phyloP scores from a whole-genome alignment of 2,113 vertebrate genomes.

The Lanius ludovicianus region DNA sequence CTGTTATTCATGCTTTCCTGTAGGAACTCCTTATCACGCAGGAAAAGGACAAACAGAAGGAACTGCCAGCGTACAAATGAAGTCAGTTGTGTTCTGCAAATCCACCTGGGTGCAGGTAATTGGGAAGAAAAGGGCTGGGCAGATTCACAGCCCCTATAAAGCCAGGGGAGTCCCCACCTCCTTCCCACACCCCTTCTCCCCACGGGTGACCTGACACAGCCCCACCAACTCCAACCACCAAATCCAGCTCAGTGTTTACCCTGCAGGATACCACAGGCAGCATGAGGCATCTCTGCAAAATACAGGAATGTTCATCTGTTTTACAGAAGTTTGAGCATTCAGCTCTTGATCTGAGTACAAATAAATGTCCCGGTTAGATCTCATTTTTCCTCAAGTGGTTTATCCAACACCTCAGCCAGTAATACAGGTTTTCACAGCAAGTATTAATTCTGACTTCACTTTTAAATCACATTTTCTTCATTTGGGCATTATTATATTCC shows the following conservation, averaged over 20 bases:
- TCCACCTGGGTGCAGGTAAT: neutral
- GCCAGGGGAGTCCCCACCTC: neutral
- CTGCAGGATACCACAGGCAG: neutral
- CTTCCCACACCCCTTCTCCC: neutral
- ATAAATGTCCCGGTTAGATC: neutral
- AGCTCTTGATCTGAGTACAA: neutral
- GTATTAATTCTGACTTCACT: slow-evolving; percentile 61
- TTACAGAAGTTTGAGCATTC: neutral
- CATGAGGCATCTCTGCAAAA: neutral
- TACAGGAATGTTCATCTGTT: neutral
- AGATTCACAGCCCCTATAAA: neutral
- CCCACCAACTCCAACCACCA: neutral
- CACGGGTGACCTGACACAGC: neutral
- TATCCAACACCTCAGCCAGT: slow-evolving; percentile 54
- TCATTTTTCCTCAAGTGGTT: slow-evolving; percentile 45
- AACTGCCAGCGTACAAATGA: neutral
- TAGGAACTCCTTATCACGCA: neutral
- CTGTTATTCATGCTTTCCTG: neutral
- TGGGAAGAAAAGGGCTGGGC: neutral
- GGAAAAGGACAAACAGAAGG: neutral
- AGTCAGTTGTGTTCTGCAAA: neutral
- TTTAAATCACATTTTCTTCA: slow-evolving; percentile 64
- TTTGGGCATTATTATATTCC: slow-evolving; percentile 62
- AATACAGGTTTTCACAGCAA: slow-evolving; percentile 44
- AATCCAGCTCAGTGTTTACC: neutral